Evolutionary conservation across 2,888 invertebrate genomes (phyloP).

Genomic region (Zelleria hepariella): DNA sequence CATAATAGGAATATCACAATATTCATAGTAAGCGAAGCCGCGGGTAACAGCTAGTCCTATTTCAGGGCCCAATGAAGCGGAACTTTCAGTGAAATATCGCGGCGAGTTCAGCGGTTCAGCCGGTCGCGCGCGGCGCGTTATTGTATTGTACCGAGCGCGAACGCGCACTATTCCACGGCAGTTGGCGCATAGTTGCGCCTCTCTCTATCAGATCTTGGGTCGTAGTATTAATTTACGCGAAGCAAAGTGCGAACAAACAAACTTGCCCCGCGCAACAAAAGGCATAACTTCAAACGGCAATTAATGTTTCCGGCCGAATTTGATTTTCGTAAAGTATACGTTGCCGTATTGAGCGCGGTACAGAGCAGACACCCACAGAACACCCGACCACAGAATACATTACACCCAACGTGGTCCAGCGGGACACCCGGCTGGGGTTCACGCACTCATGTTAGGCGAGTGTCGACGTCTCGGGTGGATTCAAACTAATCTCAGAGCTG

Average conservation of each 20-base stretch:
- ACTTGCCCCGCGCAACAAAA: slow-evolving; percentile 20
- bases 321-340: slow-evolving; percentile 11
- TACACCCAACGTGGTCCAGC: too few relatives aligned
- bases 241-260: slow-evolving; percentile 10
- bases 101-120: neutral
- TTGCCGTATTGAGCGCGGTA: neutral
- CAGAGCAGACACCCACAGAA: too few relatives aligned
- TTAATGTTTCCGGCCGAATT: slow-evolving; percentile 25
- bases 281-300: slow-evolving; percentile 28
- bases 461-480: too few relatives aligned
- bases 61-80: neutral
- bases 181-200: slow-evolving; percentile 7
- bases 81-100: neutral
- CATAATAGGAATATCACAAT: too few relatives aligned
- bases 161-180: neutral
- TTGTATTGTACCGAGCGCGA: neutral
- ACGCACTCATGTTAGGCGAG: too few relatives aligned
- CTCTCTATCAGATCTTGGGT: slow-evolving; percentile 1
- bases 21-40: too few relatives aligned
- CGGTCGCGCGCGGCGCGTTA: neutral
- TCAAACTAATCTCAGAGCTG: too few relatives aligned
- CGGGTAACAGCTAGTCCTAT: neutral
- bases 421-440: too few relatives aligned
- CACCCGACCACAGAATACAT: too few relatives aligned
- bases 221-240: slow-evolving; percentile 10